phyloP scores from a whole-genome alignment of 2,113 vertebrate genomes.

The Chloropsis cyanopogon region DNA sequence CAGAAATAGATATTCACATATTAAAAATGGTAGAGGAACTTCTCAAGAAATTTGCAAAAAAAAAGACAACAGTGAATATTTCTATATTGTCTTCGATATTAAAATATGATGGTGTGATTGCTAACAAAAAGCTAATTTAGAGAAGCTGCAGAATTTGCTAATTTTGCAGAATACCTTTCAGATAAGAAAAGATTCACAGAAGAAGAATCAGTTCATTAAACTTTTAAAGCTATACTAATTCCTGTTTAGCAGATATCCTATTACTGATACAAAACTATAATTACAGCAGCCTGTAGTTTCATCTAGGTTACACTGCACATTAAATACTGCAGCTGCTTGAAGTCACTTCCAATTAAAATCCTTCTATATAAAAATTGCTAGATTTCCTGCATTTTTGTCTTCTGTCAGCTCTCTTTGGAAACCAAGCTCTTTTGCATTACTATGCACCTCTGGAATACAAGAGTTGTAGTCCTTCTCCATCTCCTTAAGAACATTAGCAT shows the following conservation, averaged over 20 bases:
- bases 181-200: not conserved
- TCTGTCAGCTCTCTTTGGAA: not conserved
- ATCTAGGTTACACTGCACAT: accelerated
- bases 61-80: not conserved
- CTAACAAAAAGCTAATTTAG: not conserved
- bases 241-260: not conserved
- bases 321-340: not conserved
- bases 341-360: not conserved
- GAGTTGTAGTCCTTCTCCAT: not conserved
- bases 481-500: not conserved
- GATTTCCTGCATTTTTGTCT: not conserved
- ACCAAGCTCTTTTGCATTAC: not conserved
- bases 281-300: not conserved
- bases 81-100: not conserved
- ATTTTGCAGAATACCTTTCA: not conserved
- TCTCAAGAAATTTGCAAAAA: not conserved
- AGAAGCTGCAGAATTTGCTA: not conserved
- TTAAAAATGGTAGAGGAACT: not conserved
- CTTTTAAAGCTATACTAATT: not conserved
- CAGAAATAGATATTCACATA: not conserved
- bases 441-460: not conserved
- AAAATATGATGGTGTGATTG: not conserved
- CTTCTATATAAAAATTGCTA: not conserved
- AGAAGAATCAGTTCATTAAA: not conserved
- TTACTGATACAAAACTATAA: not conserved